Percentiles rank a stretch among this genome's conserved stretches.
Conservation (phyloP, 2,888 invertebrate genomes). For the Stratiomys singularior region DNA sequence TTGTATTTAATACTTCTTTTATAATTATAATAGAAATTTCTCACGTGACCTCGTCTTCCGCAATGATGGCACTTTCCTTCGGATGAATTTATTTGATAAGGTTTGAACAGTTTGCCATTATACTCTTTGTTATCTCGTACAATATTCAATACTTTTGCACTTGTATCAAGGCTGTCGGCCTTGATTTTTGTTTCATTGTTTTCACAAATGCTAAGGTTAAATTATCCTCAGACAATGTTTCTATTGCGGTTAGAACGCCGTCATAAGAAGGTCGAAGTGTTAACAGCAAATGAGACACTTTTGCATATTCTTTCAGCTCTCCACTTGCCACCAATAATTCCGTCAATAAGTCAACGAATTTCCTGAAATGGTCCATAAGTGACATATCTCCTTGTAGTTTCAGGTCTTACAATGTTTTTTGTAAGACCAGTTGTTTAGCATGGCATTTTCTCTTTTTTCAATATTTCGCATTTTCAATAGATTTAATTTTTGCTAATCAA, state of each 20-base stretch:
- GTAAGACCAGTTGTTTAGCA: no score
- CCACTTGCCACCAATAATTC: conserved; percentile 59
- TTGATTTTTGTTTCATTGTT: conserved; percentile 49
- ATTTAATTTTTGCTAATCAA: no score
- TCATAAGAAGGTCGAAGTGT: conserved; percentile 60
- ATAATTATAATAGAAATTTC: no score
- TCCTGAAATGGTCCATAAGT: conserved; percentile 11
- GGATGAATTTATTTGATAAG: no score
- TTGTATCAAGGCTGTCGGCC: conserved; percentile 51
- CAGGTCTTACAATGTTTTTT: not conserved
- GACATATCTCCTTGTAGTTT: not conserved
- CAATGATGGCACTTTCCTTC: no score
- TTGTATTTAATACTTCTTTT: no score
- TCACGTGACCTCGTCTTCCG: no score
- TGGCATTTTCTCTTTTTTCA: no score
- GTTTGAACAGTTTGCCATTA: no score
- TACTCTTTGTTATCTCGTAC: no score
- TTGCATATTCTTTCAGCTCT: conserved; percentile 59
- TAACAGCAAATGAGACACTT: conserved; percentile 58
- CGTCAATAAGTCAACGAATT: conserved; percentile 59
- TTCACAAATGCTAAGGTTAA: conserved; percentile 60
- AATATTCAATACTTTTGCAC: conserved; percentile 55
- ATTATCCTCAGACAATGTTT: conserved; percentile 58
- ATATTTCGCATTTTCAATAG: no score
- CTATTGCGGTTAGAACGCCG: conserved; percentile 60